phyloP scores from a whole-genome alignment of 2,888 invertebrate species.

The Melipona beecheii region DNA sequence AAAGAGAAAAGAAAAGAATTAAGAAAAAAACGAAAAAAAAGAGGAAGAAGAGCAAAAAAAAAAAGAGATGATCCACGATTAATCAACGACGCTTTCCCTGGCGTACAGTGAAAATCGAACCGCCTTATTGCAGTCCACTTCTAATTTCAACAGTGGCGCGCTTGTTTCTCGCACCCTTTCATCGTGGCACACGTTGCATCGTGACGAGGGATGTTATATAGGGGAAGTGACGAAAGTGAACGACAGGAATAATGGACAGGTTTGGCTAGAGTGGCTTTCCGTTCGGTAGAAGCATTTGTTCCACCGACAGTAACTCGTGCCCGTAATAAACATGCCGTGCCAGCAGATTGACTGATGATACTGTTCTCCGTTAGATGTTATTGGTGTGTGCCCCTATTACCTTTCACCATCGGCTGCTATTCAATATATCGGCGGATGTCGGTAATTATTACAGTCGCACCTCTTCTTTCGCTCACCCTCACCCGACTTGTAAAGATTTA shows the following conservation, averaged over 20 bases:
- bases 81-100: conserved; percentile 22
- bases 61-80: conserved; percentile 29
- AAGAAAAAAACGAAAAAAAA: not conserved
- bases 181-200: conserved; percentile 29
- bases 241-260: conserved; percentile 72
- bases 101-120: conserved; percentile 25
- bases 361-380: conserved; percentile 68
- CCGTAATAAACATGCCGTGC: conserved; percentile 74
- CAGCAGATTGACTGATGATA: conserved; percentile 72
- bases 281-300: conserved; percentile 68
- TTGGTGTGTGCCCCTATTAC: conserved; percentile 67
- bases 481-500: conserved; percentile 8
- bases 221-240: conserved; percentile 69
- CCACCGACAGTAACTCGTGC: conserved; percentile 65
- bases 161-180: conserved; percentile 30
- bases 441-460: conserved; percentile 58
- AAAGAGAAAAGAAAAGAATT: not conserved
- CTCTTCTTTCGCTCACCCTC: not conserved
- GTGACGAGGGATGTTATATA: conserved; percentile 27
- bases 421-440: conserved; percentile 42
- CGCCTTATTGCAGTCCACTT: conserved; percentile 24
- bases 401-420: conserved; percentile 39
- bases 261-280: conserved; percentile 66
- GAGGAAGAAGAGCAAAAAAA: not conserved
- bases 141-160: conserved; percentile 16